Percentiles rank a stretch among this genome's conserved stretches.
phyloP scores from a whole-genome alignment of 37 sponge, comb jelly and placozoan genomes.

The Spongia lamella region DNA sequence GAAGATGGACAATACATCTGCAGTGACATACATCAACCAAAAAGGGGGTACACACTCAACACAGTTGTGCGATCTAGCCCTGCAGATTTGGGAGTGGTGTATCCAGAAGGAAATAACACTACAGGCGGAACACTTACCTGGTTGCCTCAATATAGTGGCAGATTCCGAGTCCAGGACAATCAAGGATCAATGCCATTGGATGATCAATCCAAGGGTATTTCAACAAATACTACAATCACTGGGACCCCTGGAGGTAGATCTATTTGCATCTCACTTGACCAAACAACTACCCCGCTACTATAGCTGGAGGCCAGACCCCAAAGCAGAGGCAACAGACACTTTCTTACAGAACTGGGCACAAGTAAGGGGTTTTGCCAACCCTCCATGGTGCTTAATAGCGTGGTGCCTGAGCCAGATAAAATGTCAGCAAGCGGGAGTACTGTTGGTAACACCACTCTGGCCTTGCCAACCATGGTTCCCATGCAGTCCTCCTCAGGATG shows the following conservation, averaged over 20 bases:
- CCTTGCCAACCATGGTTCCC: slow-evolving; percentile 19
- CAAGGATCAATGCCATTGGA: slow-evolving; percentile 2
- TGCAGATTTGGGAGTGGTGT: slow-evolving; percentile 28
- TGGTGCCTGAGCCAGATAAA: slow-evolving; percentile 4
- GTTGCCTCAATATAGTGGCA: slow-evolving; percentile 14
- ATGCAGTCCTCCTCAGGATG: slow-evolving; percentile 6
- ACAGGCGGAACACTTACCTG: slow-evolving; percentile 35
- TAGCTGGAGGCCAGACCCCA: background rate
- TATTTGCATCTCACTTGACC: slow-evolving; percentile 26
- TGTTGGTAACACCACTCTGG: slow-evolving; percentile 20
- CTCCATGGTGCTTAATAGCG: background rate
- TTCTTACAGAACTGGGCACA: slow-evolving; percentile 10
- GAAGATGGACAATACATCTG: slow-evolving; percentile 21
- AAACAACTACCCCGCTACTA: slow-evolving; percentile 1
- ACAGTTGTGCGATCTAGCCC: slow-evolving; percentile 3
- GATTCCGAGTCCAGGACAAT: slow-evolving; percentile 24
- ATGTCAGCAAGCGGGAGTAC: background rate
- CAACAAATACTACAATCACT: background rate
- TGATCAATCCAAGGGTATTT: slow-evolving; percentile 4
- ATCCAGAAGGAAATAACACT: background rate
- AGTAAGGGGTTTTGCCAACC: background rate
- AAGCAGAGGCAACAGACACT: slow-evolving; percentile 3
- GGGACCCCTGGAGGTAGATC: too few relatives aligned
- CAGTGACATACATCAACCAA: slow-evolving; percentile 12
- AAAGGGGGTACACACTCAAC: slow-evolving; percentile 21